Conservation (phyloP, 2,113 vertebrate species). For the Myrmecobius fasciatus region DNA sequence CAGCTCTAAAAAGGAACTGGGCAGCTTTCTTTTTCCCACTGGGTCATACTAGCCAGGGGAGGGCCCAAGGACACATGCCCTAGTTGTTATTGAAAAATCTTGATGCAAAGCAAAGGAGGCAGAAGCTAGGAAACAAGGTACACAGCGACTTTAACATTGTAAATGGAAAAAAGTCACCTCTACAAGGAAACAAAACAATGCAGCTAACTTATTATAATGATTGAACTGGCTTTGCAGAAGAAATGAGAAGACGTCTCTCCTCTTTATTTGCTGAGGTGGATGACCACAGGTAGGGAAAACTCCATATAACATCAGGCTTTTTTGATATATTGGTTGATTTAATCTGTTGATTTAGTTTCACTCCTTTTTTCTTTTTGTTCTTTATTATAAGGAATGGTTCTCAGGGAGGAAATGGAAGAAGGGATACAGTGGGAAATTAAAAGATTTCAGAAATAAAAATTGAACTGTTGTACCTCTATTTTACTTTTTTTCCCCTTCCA, state of each 20-base stretch:
- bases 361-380: neutral
- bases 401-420: neutral
- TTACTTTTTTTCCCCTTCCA: neutral
- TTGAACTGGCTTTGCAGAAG: neutral
- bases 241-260: neutral
- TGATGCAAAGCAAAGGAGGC: neutral
- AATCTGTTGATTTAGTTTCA: neutral
- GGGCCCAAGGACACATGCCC: neutral
- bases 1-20: neutral
- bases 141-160: neutral
- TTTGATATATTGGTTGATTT: neutral
- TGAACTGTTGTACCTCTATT: neutral
- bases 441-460: neutral
- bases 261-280: neutral
- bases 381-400: neutral
- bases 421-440: neutral
- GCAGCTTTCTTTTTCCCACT: neutral
- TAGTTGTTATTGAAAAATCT: neutral
- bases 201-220: neutral
- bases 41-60: neutral
- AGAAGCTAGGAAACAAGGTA: neutral
- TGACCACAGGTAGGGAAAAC: neutral
- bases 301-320: neutral
- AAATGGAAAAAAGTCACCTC: neutral
- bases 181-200: neutral